phyloP scores from a whole-genome alignment of 2,797 vertebrate genomes.

The Ctenopoma kingsleyae region DNA sequence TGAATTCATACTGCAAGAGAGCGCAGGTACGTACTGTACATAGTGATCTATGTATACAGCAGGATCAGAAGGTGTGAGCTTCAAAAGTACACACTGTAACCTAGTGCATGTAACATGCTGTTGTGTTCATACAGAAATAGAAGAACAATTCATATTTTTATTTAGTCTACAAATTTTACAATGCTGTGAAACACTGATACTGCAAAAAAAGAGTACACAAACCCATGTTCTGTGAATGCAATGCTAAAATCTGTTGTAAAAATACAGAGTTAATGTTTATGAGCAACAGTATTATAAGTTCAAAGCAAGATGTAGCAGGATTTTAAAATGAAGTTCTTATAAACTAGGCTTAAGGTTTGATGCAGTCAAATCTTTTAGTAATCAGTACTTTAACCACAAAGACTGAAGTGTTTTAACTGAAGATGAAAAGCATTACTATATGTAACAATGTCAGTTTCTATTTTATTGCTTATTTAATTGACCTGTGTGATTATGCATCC shows the following conservation, averaged over 20 bases:
- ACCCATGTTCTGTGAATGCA: constrained; percentile 9
- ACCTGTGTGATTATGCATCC: background rate
- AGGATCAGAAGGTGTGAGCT: background rate
- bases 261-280: constrained; percentile 7
- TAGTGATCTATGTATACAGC: background rate
- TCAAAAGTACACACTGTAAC: background rate
- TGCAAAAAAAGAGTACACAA: constrained; percentile 2
- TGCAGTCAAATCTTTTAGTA: background rate
- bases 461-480: constrained; percentile 7
- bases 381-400: background rate
- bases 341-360: background rate
- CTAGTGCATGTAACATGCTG: background rate
- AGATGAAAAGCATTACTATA: background rate
- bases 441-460: constrained; percentile 3
- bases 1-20: constrained; percentile 90
- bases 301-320: background rate
- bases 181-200: background rate
- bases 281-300: background rate
- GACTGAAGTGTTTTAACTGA: background rate
- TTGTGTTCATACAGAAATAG: background rate
- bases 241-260: background rate
- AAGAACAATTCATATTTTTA: background rate
- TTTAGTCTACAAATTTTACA: background rate
- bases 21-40: constrained; percentile 82
- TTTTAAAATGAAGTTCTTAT: constrained; percentile 5